Conservation (phyloP, 2,888 invertebrate species). For the Eupithecia inturbata region DNA sequence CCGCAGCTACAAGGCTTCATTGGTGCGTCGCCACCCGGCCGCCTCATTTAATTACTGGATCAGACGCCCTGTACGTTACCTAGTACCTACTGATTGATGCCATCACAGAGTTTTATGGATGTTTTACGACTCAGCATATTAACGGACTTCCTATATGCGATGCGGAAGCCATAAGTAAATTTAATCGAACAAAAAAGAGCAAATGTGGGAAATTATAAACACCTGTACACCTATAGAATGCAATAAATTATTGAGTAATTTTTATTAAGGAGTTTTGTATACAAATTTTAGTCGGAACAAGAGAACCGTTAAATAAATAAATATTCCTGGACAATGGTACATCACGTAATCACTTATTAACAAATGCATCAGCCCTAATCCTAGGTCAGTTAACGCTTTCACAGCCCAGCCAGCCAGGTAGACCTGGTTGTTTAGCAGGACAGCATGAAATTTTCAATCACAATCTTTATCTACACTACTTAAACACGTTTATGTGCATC, state of each 20-base stretch:
- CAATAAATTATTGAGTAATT: no score
- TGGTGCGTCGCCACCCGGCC: conserved; percentile 49
- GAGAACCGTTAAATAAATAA: background rate
- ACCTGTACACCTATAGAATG: no score
- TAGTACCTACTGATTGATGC: conserved; percentile 13
- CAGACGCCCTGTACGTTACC: conserved; percentile 33
- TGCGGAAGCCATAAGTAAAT: conserved; percentile 8
- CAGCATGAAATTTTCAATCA: background rate
- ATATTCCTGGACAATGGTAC: no score
- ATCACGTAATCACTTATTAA: background rate
- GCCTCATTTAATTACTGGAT: conserved; percentile 58
- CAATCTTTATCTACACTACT: background rate
- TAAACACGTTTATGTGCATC: background rate
- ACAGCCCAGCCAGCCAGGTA: background rate
- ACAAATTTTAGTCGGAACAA: background rate
- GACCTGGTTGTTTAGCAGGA: background rate
- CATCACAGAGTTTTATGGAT: conserved; percentile 18
- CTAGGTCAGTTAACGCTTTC: background rate
- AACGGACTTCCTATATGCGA: conserved; percentile 14
- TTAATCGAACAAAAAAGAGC: background rate
- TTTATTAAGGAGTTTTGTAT: background rate
- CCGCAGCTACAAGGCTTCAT: conserved; percentile 57
- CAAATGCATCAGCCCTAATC: background rate
- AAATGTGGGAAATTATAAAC: background rate
- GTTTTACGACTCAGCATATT: conserved; percentile 9